phyloP scores from a whole-genome alignment of 2,113 vertebrate species.

The Chinchilla lanigera region DNA sequence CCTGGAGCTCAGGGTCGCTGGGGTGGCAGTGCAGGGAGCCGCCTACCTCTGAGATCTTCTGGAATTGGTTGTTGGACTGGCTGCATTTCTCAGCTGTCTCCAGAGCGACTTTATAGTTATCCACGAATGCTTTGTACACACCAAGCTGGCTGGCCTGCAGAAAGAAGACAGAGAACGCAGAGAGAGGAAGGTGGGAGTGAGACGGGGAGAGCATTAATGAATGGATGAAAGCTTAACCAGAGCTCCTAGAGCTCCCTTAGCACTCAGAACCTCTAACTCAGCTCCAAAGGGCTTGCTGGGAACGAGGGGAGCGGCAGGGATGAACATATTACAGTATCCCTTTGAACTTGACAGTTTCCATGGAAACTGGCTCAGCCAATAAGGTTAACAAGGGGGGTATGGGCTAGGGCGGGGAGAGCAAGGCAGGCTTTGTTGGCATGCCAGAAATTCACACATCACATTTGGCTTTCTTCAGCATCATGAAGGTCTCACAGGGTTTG shows the following conservation, averaged over 20 bases:
- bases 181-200: background rate
- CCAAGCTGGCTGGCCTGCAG: slow-evolving; percentile 96
- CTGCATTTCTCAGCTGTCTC: slow-evolving; percentile 98
- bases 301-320: slow-evolving; percentile 43
- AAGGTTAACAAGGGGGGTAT: slow-evolving; percentile 57
- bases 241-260: slow-evolving; percentile 43
- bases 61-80: slow-evolving; percentile 96
- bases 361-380: slow-evolving; percentile 79
- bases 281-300: slow-evolving; percentile 32
- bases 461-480: slow-evolving; percentile 59
- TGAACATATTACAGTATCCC: slow-evolving; percentile 54
- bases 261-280: slow-evolving; percentile 43
- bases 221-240: slow-evolving; percentile 63
- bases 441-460: slow-evolving; percentile 47
- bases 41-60: slow-evolving; percentile 97
- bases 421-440: slow-evolving; percentile 58
- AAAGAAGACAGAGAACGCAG: slow-evolving; percentile 26
- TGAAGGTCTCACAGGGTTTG: slow-evolving; percentile 42
- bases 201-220: slow-evolving; percentile 70
- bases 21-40: background rate
- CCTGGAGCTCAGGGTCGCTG: background rate
- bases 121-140: slow-evolving; percentile 98
- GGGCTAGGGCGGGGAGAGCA: background rate
- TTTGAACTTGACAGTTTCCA: slow-evolving; percentile 80
- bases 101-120: slow-evolving; percentile 98